Base-by-base conservation (phyloP, 2,113 vertebrate species). In the Psammodynastes pulverulentus region DNA sequence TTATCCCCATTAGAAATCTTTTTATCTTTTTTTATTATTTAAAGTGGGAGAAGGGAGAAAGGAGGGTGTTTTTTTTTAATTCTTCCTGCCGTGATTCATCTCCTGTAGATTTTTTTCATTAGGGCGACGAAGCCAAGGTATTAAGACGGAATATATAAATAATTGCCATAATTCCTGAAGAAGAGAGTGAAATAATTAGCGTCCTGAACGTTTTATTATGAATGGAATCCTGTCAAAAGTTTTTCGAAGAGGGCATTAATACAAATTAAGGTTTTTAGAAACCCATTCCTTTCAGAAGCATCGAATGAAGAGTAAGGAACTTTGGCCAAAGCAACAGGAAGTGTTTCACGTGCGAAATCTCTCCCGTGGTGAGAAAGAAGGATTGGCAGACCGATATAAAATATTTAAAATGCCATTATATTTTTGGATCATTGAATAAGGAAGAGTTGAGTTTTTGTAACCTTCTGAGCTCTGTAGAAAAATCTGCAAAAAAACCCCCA, bases 101-200 rank as follows among this genome's bases (percentile, higher is more conserved):
- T 96, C 95, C 94, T 96, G 94, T 96, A 94, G 96, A 97, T 96
- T 97, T 97, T 97, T 96, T 85, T 95, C 96, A 96, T 97, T 97
- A 97, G 93, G 93, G 94, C 94, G 96, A 95, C 93, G 95, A 96
- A 96, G 91, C 94, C 95, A 58, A 96, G 96, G 95, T 97, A 97
- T 97, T 96, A 97, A 97, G 93, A 97, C 94, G 95, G 93, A 97
- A 96, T 95, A 46, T 96, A 96, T 97, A 97, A 98, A 97, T 97
- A 97, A 97, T 97, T 96, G 95, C 95, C 94, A 97, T 97, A 97
- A 97, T 96, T 96, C 96, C 96, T 93, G 89, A 97, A 96, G 93
- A 94, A 96, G 93, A 94, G 97, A 97, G 96, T 97, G 95, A 97
- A 97, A 97, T 97, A 97, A 97, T 97, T 97, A 97, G n/a, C 89